These are phyloP conservation scores for Yponomeuta sedellus DNA, from an alignment of 2,888 invertebrate genomes.

Conservation along the genomic window DNA sequence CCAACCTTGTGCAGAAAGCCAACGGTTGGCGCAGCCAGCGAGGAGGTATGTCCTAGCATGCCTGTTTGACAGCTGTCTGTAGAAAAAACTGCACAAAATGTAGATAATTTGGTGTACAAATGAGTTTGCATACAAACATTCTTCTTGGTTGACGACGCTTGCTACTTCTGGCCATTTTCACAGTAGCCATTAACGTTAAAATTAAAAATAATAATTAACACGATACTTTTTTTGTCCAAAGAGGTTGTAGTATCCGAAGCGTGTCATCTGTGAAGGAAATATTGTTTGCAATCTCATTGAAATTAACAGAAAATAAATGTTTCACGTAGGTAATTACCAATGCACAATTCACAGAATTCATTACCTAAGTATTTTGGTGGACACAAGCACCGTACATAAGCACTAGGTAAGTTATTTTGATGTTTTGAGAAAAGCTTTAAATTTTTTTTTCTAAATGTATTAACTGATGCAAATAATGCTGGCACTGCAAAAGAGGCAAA, in stretches of 20 bases:
- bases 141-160: background rate
- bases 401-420: background rate
- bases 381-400: background rate
- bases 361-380: background rate
- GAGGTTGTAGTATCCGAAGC: background rate
- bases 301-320: background rate
- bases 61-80: background rate
- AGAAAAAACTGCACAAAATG: background rate
- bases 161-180: too few species aligned
- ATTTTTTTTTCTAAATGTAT: too few species aligned
- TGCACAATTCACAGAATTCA: background rate
- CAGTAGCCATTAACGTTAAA: background rate
- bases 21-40: slow-evolving; percentile 72
- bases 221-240: background rate
- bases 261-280: background rate
- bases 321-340: background rate
- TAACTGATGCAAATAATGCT: too few species aligned
- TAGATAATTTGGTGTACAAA: background rate
- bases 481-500: too few species aligned
- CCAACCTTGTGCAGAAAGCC: slow-evolving; percentile 58
- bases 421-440: background rate
- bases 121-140: background rate
- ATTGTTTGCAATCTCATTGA: background rate
- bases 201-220: background rate
- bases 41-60: slow-evolving; percentile 57